Evolutionary conservation across 2,113 vertebrate genomes (phyloP).

Genomic region (Calypte anna): DNA sequence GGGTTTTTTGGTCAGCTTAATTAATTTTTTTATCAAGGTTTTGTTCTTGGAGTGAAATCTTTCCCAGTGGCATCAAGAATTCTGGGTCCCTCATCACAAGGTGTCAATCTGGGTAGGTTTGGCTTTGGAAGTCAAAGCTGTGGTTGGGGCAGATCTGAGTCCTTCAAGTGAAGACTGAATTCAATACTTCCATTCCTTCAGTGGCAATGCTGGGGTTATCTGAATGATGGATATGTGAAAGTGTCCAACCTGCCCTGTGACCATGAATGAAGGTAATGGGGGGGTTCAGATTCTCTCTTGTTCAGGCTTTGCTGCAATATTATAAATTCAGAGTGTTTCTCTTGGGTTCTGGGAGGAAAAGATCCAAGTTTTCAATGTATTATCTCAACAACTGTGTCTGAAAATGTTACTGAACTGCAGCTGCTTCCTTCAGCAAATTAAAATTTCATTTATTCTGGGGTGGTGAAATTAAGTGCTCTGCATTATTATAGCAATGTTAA

Average conservation of each 20-base stretch:
- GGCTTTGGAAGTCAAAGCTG: not conserved
- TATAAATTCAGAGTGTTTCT: not conserved
- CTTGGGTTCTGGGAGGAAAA: not conserved
- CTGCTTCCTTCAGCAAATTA: not conserved
- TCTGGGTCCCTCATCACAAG: too few relatives aligned
- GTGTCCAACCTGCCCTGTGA: not conserved
- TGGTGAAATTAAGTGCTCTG: not conserved
- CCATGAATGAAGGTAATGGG: not conserved
- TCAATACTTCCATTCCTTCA: not conserved
- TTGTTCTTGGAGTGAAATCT: not conserved
- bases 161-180: not conserved
- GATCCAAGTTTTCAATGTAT: not conserved
- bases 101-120: not conserved
- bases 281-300: accelerated
- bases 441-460: not conserved
- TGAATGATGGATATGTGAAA: not conserved
- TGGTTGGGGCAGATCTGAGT: too few relatives aligned
- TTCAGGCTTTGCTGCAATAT: not conserved
- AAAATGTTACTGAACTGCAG: not conserved
- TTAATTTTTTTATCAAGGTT: not conserved
- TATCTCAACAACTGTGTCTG: not conserved
- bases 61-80: not conserved
- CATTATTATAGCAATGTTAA: not conserved
- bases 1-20: not conserved
- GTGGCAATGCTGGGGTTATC: not conserved